Conservation (phyloP, 2,888 invertebrate genomes). For the Argynnis bischoffii region DNA sequence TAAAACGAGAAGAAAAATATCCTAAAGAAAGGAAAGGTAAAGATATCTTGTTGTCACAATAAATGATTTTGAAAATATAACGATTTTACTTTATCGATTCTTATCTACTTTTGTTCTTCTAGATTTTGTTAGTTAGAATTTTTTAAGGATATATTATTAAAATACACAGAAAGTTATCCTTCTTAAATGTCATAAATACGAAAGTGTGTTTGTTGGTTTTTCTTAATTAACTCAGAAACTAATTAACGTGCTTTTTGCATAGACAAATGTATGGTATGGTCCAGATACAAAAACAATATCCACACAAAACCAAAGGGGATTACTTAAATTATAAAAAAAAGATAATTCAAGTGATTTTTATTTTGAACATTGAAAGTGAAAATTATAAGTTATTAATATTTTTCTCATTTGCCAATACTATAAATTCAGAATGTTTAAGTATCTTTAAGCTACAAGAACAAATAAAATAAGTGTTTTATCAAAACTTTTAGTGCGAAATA, state of each 20-base stretch:
- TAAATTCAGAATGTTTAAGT: neutral
- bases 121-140: too few species aligned
- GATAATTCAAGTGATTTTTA: too few species aligned
- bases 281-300: neutral
- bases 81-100: slow-evolving; percentile 28
- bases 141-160: too few species aligned
- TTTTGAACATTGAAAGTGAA: too few species aligned
- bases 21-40: slow-evolving; percentile 32
- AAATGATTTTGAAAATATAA: slow-evolving; percentile 34
- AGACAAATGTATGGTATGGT: neutral
- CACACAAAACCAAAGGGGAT: too few species aligned
- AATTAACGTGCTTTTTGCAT: neutral
- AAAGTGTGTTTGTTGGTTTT: too few species aligned
- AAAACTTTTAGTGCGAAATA: slow-evolving; percentile 46
- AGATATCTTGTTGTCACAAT: slow-evolving; percentile 28
- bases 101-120: neutral
- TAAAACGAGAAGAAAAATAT: slow-evolving; percentile 6
- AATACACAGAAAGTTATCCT: too few species aligned
- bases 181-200: too few species aligned
- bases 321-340: too few species aligned
- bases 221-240: too few species aligned
- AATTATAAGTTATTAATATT: too few species aligned
- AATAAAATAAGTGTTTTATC: neutral
- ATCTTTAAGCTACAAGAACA: neutral
- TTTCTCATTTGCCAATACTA: too few species aligned